phyloP scores from a whole-genome alignment of 2,797 vertebrate species.

The Malurus splendens region DNA sequence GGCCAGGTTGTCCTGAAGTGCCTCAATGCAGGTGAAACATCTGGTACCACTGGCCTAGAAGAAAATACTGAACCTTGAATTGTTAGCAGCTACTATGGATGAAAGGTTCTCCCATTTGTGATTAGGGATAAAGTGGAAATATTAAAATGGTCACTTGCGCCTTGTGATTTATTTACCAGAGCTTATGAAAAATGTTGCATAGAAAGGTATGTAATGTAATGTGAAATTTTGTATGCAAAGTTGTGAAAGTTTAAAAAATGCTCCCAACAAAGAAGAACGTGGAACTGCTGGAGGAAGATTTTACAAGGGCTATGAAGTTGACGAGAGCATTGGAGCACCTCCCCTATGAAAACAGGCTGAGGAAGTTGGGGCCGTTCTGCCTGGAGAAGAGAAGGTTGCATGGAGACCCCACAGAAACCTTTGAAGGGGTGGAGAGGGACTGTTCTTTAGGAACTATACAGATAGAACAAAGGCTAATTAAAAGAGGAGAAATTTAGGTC shows the following conservation, averaged over 20 bases:
- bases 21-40: neutral
- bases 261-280: too few species aligned
- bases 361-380: neutral
- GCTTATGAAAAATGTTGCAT: neutral
- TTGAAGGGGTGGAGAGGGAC: neutral
- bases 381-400: neutral
- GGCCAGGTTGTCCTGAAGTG: neutral
- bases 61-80: neutral
- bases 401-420: neutral
- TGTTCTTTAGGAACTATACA: neutral
- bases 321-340: neutral
- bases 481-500: neutral
- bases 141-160: neutral
- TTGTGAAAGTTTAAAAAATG: neutral
- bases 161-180: neutral
- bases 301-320: neutral
- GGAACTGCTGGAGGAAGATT: neutral
- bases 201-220: neutral
- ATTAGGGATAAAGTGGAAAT: neutral
- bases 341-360: neutral
- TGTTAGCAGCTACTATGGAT: neutral
- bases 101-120: neutral
- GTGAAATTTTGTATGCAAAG: neutral
- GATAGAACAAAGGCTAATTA: neutral
- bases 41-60: neutral